phyloP scores from a whole-genome alignment of 2,113 vertebrate genomes.

The Grallaria varia region DNA sequence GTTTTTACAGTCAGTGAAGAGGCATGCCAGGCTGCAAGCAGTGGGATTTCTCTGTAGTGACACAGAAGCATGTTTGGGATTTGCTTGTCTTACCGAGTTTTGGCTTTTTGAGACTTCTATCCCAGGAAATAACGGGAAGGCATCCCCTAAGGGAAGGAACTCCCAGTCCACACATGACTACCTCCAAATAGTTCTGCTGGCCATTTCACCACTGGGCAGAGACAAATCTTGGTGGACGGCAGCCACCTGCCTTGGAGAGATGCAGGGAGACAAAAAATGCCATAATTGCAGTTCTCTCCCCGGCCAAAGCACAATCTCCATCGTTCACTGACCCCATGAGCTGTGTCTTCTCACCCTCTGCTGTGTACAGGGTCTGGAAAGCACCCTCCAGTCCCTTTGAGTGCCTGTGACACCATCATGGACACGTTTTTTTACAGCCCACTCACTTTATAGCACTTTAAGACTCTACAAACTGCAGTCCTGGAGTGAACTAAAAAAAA shows the following conservation, averaged over 20 bases:
- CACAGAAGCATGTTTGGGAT: neutral
- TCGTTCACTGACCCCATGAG: neutral
- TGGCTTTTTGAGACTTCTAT: neutral
- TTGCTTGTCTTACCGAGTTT: neutral
- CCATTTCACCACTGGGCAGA: neutral
- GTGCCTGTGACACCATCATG: neutral
- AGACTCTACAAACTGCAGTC: neutral
- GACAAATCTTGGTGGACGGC: neutral
- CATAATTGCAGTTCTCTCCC: neutral
- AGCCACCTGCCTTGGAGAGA: neutral
- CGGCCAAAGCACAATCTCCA: neutral
- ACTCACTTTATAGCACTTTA: neutral
- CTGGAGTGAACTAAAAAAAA: neutral
- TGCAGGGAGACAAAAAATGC: neutral
- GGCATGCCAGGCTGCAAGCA: neutral
- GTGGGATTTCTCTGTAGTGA: neutral
- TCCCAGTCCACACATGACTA: neutral
- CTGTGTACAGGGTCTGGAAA: neutral
- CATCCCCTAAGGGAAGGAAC: neutral
- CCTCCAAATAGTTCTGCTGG: neutral
- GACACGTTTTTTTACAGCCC: rapidly evolving
- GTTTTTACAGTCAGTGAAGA: neutral
- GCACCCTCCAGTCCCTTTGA: neutral
- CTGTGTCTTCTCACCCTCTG: neutral
- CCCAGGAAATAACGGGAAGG: neutral